Base-by-base conservation (phyloP, 2,888 invertebrate genomes). In the Colostygia pectinataria region DNA sequence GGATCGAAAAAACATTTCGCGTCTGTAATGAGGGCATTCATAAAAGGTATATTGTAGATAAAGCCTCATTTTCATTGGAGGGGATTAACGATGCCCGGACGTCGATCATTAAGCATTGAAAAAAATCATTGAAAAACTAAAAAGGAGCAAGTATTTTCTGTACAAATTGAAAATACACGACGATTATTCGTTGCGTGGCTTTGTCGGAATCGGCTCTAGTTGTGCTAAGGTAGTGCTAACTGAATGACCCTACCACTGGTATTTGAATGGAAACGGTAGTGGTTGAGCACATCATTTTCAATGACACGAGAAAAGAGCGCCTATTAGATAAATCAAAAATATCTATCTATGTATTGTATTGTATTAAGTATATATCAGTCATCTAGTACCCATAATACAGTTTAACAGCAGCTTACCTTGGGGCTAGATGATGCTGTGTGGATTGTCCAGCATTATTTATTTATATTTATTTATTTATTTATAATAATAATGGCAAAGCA, bases 111-210 rank as follows among this genome's bases (percentile, higher is more conserved):
- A 67, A 59, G 39, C 59, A 45, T 51, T 47, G 57, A 40, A 52
- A 54, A 52, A 53, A 54, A 55, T 48, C 53, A 54, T 46, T 54
- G 54, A 47, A 57, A 37, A 44, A 44, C 41, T 44, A 42, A 58
- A 60, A 61, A 57, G 57, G 59, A 61, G 45, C 46, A 43, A 48
- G 46, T 42, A 48, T 44, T 52, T 56, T 55, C 38, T 9, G 38
- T 8, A 64, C 61, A 63, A 69, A 74, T 74, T 72, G 74, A 62
- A 70, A 72, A 66, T 65, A 59, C 61, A 55, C 46, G 18, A 48
- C 27, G 46, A 68, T 69, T 71, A 67, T 69, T 57, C 50, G 59
- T 65, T 61, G 61, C 51, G 66, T 55, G 64, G 68, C 62, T 68
- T 68, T 71, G 72, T 63, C 42, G 57, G 63, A 67, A 66, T 71